Evolutionary conservation across 2,113 vertebrate species (phyloP).

Genomic region (Coptodon bakossiorum): DNA sequence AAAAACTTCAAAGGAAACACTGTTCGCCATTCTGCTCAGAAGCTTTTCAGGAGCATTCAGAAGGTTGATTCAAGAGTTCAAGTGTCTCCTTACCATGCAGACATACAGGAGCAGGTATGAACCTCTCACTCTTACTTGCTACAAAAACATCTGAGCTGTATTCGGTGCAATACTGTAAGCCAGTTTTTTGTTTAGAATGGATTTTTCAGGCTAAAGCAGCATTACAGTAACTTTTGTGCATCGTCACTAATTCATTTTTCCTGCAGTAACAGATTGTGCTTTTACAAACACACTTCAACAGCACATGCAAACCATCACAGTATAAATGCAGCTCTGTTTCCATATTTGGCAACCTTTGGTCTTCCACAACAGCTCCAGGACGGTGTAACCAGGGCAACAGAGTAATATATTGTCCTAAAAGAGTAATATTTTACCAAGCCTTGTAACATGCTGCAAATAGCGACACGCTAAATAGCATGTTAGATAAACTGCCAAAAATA

Average conservation of each 20-base stretch:
- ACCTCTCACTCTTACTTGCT: not conserved
- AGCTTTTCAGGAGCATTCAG: not conserved
- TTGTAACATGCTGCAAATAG: not conserved
- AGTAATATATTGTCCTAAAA: not conserved
- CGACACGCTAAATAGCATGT: not conserved
- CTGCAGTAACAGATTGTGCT: not conserved
- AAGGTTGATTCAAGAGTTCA: not conserved
- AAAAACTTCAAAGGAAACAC: not conserved
- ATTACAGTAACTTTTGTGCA: not conserved
- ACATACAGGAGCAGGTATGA: conserved; percentile 14
- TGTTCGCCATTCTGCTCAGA: not conserved
- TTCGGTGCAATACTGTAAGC: rapidly evolving
- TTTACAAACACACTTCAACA: not conserved
- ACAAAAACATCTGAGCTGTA: not conserved
- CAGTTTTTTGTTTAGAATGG: not conserved
- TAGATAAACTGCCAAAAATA: not conserved
- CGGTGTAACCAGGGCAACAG: not conserved
- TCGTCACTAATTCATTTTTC: not conserved
- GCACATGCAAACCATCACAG: not conserved
- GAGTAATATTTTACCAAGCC: not conserved
- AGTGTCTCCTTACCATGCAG: not conserved
- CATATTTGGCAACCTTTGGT: not conserved
- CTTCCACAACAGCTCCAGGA: not conserved
- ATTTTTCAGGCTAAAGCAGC: not conserved
- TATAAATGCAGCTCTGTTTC: not conserved